A percentile compares a stretch with the other conserved stretches of the same genome.
Evolutionary conservation across 2,113 vertebrate species (phyloP).

Genomic region (Thamnophis sirtalis): DNA sequence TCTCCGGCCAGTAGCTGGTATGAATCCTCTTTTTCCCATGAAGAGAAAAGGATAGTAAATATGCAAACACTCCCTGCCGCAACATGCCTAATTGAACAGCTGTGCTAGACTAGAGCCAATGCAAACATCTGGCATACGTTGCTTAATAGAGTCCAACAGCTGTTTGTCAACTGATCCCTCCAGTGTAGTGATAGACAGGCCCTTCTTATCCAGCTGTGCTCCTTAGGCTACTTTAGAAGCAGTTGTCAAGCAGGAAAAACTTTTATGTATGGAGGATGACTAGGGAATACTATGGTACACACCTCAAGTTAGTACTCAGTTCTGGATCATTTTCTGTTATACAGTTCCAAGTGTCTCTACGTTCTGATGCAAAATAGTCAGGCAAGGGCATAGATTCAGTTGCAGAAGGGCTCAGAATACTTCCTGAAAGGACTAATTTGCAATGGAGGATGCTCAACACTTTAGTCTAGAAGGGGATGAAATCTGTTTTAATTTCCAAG

Average conservation of each 20-base stretch:
- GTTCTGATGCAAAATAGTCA: neutral
- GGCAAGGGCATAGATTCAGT: neutral
- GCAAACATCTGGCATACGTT: slow-evolving; percentile 13
- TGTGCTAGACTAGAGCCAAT: slow-evolving; percentile 14
- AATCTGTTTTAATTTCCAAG: neutral
- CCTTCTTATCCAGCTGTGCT: slow-evolving; percentile 20
- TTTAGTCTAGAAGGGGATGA: neutral
- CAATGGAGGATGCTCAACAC: neutral
- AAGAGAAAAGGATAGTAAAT: neutral
- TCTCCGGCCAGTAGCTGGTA: slow-evolving; percentile 1
- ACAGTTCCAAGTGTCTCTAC: slow-evolving; percentile 1
- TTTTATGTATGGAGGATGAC: accelerated
- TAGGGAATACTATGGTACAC: neutral
- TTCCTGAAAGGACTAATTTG: neutral
- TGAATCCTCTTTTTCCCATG: neutral
- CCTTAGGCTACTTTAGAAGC: accelerated
- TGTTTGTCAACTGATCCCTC: slow-evolving; percentile 22
- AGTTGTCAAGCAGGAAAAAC: neutral
- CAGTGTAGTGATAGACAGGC: accelerated
- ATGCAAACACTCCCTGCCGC: slow-evolving; percentile 1
- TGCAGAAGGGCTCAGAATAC: neutral
- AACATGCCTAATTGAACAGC: slow-evolving; percentile 17
- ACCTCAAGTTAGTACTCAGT: neutral
- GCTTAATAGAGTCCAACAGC: accelerated
- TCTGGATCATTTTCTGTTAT: neutral